Evolutionary conservation across 2,797 vertebrate species (phyloP), one percentile per base, ranked within the genome.

Genomic region (Anabas testudineus): DNA sequence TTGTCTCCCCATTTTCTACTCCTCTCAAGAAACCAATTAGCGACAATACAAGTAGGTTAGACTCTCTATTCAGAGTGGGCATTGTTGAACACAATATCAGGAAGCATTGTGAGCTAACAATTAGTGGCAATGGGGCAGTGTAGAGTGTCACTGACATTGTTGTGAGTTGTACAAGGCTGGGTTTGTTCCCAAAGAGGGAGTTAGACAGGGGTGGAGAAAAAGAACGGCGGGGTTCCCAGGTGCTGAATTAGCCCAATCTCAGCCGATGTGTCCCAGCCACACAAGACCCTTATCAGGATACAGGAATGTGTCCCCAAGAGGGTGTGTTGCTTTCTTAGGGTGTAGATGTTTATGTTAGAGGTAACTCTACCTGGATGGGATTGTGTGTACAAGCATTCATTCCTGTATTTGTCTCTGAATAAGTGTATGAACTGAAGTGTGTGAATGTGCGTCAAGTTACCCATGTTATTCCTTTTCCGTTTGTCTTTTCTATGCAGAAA

Each of bases 1-100:
- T 92, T 91, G 86, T 90, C 80, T 90, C 74, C 62, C 86, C 62
- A 83, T 91, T 91, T 90, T 92, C 87, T 91, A 77, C 83, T 92
- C 83, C 89, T 92, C 91, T 92, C 88, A 92, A 94, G 93, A 94
- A 93, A 94, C 93, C 93, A 94, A 94, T 94, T 94, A 94, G 92
- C 76, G 83, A 94, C 93, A 94, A 94, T 93, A 91, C 93, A 94
- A 94, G 93, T 94, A 94, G 94, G 93, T 94, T 94, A 93, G 92
- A 90, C 91, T 92, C 90, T 90, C 92, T 87, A 93, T 94, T 94
- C 91, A 94, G 90, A 91, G 86, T 89, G 81, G 82, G 67, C 88
- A 94, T 94, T 94, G 93, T 94, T 90, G 65, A 90, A 89, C 88
- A 94, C 92, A 94, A 94, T 94, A 90, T 91, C 90, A 93, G 87